Base-by-base conservation (phyloP, 2,113 vertebrate species). In the Orcinus orca region DNA sequence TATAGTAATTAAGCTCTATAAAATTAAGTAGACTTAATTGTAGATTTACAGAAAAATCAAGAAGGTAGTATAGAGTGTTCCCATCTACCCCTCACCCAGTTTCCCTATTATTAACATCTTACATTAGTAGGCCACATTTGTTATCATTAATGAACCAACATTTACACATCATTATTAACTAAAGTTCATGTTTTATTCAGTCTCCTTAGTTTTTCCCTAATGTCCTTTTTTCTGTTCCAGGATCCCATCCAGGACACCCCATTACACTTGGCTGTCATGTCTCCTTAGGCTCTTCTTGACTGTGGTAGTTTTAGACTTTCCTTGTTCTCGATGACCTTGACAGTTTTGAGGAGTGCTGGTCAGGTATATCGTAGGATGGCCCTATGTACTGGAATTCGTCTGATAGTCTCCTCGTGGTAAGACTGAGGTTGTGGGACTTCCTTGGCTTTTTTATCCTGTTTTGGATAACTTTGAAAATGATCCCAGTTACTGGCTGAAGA, bases 31-130 rank as follows among this genome's bases (percentile, higher is more conserved):
- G 4, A 50, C 18, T 83, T 88, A 93, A 74, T 76, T 94, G 87
- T 90, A 70, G 85, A 73, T n/a, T 95, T 62, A 53, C 50, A 47
- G 31, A 90, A 96, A 83, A 63, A 84, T 84, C 76, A 38, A 90
- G 47, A 91, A 70, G 47, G 5, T 41, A n/a, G 23, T 82, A 65
- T 14, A 21, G 21, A 60, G 2, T 1, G 0, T 76, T 71, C 23
- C 15, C 47, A 62, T 50, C 26, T 21, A 58, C 29, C 33, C 4
- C 47, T 41, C 17, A 44, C 20, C 62, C 60, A 38, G 25, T 65
- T 90, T 33, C 23, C 47, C 77, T 36, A 8, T 94, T 86, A 47
- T 36, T 67, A 90, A 38, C 25, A 80, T 41, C 23, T 79, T 79
- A 33, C 21, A 41, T 74, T 36, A 76, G n/a, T 36, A 36, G 36